These are phyloP conservation scores for Cranoglanis bouderius DNA, from an alignment of 2,113 vertebrate species.

Conservation along the genomic window DNA sequence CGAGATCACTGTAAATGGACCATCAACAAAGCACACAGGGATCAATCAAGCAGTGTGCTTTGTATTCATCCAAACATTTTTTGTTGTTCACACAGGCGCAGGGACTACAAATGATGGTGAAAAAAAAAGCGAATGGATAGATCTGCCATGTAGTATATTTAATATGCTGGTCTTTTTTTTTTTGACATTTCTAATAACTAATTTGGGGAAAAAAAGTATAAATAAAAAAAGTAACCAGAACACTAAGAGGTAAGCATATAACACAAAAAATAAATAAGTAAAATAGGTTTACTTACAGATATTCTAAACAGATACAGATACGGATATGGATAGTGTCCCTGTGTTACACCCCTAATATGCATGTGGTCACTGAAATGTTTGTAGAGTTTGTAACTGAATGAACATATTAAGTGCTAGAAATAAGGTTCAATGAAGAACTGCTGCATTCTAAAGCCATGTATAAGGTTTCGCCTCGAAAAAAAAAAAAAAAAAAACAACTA, in stretches of 20 bases:
- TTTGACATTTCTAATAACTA: not conserved
- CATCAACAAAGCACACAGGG: not conserved
- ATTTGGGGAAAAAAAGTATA: not conserved
- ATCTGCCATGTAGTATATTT: not conserved
- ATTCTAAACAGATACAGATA: too few relatives aligned
- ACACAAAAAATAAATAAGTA: too few relatives aligned
- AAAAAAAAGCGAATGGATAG: not conserved
- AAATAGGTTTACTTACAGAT: too few relatives aligned
- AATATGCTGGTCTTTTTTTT: not conserved
- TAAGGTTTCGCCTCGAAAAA: too few relatives aligned
- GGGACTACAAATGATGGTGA: not conserved
- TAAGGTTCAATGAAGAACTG: conserved; percentile 2
- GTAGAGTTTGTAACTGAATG: too few relatives aligned
- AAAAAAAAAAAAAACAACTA: not conserved
- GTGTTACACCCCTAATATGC: too few relatives aligned
- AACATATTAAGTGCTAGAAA: too few relatives aligned
- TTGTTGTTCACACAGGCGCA: not conserved
- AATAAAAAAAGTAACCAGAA: too few relatives aligned
- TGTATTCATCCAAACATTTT: not conserved
- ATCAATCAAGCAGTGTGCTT: not conserved
- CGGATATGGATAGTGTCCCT: too few relatives aligned
- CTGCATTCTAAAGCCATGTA: not conserved
- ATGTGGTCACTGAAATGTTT: too few relatives aligned
- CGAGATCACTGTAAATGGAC: not conserved
- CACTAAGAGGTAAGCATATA: not conserved